Conservation (phyloP, 2,888 invertebrate genomes). For the Dysmachus trigonus region DNA sequence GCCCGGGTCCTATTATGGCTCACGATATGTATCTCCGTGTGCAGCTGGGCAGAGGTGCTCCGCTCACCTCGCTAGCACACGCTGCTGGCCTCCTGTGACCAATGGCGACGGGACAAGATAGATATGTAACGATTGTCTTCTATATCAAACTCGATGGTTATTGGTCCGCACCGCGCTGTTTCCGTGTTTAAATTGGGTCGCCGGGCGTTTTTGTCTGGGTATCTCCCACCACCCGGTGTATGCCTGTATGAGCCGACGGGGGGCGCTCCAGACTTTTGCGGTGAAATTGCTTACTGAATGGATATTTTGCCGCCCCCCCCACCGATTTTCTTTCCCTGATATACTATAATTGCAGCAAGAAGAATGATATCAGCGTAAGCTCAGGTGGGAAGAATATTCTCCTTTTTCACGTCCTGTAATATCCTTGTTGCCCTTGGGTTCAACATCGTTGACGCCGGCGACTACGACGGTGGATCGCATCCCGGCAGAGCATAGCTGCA, state of each 20-base stretch:
- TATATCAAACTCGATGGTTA: conserved; percentile 54
- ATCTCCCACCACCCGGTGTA: neutral
- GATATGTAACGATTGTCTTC: conserved; percentile 53
- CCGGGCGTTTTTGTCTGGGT: conserved; percentile 27
- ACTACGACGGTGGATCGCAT: neutral
- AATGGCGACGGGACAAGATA: conserved; percentile 53
- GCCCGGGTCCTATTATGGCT: conserved; percentile 3
- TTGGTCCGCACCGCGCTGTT: conserved; percentile 51
- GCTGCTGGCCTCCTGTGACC: conserved; percentile 52
- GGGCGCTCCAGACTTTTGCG: conserved; percentile 21
- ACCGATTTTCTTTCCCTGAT: conserved; percentile 21
- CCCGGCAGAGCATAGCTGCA: neutral
- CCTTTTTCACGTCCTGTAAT: conserved; percentile 1
- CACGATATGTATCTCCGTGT: conserved; percentile 16
- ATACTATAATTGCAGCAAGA: conserved; percentile 30
- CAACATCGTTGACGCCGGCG: neutral
- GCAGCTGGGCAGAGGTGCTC: conserved; percentile 22
- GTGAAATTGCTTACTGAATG: conserved; percentile 35
- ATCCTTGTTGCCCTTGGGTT: conserved; percentile 10
- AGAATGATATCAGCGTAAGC: conserved; percentile 8
- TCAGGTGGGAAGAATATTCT: conserved; percentile 14
- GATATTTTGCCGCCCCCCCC: conserved; percentile 31
- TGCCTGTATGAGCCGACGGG: neutral
- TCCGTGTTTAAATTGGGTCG: conserved; percentile 41
- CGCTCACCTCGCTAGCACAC: conserved; percentile 25